phyloP scores from a whole-genome alignment of 2,888 invertebrate genomes.

The Diaprepes abbreviatus region DNA sequence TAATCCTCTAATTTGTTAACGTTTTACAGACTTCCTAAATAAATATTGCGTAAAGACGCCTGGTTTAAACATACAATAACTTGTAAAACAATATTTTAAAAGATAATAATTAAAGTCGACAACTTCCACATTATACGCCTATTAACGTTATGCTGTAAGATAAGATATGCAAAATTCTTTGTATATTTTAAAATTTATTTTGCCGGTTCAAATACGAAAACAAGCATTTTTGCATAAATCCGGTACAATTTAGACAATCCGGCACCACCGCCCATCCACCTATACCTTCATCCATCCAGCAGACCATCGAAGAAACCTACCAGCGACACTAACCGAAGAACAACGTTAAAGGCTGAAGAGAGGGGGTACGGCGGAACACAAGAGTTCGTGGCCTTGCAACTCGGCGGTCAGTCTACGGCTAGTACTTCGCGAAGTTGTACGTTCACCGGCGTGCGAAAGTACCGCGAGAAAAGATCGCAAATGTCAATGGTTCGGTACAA shows the following conservation, averaged over 20 bases:
- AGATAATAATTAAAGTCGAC: too few species aligned
- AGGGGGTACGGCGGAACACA: conserved; percentile 60
- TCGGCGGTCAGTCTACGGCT: conserved; percentile 65
- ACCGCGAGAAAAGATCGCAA: conserved; percentile 37
- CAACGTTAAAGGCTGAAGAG: conserved; percentile 58
- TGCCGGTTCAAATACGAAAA: background rate
- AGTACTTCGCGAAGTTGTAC: conserved; percentile 65
- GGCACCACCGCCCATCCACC: conserved; percentile 41
- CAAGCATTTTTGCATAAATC: background rate
- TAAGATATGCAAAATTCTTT: too few species aligned
- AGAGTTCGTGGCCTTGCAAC: conserved; percentile 68
- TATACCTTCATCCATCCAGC: conserved; percentile 32
- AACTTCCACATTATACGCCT: too few species aligned
- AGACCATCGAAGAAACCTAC: conserved; percentile 26
- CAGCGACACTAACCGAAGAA: conserved; percentile 57
- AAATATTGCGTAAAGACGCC: too few species aligned
- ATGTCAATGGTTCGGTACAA: conserved; percentile 15
- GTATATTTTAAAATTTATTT: too few species aligned
- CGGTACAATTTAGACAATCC: background rate
- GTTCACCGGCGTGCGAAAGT: conserved; percentile 18
- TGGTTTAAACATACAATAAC: too few species aligned
- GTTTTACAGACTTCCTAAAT: too few species aligned
- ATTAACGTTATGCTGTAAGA: too few species aligned
- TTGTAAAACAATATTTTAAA: too few species aligned
- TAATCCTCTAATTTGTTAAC: too few species aligned